Conservation (phyloP, 2,113 vertebrate genomes). For the Podarcis muralis region DNA sequence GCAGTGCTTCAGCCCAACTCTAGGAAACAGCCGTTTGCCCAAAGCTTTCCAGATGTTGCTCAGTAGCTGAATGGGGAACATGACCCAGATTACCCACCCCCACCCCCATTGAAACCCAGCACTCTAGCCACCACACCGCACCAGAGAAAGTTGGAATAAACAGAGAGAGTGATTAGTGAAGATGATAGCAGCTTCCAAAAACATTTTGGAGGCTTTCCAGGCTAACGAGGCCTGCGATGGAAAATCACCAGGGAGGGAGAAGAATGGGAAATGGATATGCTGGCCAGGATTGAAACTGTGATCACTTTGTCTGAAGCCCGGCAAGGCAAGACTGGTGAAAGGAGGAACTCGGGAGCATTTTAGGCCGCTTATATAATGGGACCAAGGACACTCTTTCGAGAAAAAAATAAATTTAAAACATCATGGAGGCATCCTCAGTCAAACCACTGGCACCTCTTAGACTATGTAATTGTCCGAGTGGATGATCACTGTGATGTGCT, state of each 20-base stretch:
- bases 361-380: background rate
- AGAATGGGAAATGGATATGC: background rate
- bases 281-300: background rate
- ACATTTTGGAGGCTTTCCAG: conserved; percentile 29
- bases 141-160: conserved; percentile 3
- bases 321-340: background rate
- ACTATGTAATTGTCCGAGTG: too few relatives aligned
- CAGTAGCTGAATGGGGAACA: background rate
- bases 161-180: conserved; percentile 3
- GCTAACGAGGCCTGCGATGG: conserved; percentile 27
- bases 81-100: background rate
- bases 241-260: conserved; percentile 28
- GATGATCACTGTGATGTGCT: too few relatives aligned
- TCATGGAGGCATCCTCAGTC: too few relatives aligned
- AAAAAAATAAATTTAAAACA: too few relatives aligned
- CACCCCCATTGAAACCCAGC: background rate
- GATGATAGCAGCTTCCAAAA: conserved; percentile 14
- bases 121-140: background rate
- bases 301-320: conserved; percentile 9
- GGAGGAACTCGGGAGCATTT: background rate
- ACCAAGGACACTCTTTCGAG: background rate
- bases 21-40: background rate
- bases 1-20: background rate
- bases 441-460: too few relatives aligned
- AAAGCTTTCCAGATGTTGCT: background rate